phyloP scores from a whole-genome alignment of 2,113 vertebrate genomes.

The Dunckerocampus dactyliophorus region DNA sequence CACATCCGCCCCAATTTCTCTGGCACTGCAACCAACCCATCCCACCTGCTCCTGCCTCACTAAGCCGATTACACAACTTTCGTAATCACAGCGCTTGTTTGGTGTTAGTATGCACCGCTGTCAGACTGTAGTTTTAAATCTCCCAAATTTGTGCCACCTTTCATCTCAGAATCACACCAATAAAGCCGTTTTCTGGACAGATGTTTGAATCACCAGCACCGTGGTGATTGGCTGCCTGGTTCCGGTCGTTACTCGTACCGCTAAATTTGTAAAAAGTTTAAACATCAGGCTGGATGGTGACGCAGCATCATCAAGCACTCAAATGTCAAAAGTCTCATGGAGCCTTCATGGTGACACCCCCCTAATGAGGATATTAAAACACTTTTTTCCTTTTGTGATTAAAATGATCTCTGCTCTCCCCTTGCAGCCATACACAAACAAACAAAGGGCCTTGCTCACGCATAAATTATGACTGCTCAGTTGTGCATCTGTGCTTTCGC shows the following conservation, averaged over 20 bases:
- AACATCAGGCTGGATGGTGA: conserved; percentile 10
- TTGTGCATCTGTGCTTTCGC: conserved; percentile 40
- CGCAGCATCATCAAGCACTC: conserved; percentile 16
- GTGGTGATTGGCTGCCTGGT: not conserved
- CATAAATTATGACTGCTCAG: conserved; percentile 65
- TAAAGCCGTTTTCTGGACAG: conserved; percentile 42
- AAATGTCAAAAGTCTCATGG: conserved; percentile 30
- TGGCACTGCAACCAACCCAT: conserved; percentile 9
- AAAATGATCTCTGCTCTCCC: conserved; percentile 62
- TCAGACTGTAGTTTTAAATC: conserved; percentile 60
- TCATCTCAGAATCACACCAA: conserved; percentile 57
- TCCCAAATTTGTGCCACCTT: conserved; percentile 63
- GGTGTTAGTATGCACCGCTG: conserved; percentile 57
- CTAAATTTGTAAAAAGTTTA: conserved; percentile 7
- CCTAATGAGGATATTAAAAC: conserved; percentile 69
- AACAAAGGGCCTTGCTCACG: conserved; percentile 59
- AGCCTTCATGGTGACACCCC: conserved; percentile 37
- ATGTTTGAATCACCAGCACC: conserved; percentile 59
- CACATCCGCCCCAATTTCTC: not conserved
- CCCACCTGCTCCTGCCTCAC: conserved; percentile 63
- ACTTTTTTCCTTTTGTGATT: conserved; percentile 67
- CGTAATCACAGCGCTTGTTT: conserved; percentile 54
- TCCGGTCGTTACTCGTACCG: too few relatives aligned
- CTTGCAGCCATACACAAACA: conserved; percentile 61
- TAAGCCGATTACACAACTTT: conserved; percentile 69